Evolutionary conservation across 1,140 invertebrate species (phyloP), one percentile per base, ranked within the genome.

Genomic region (Batillaria attramentaria): DNA sequence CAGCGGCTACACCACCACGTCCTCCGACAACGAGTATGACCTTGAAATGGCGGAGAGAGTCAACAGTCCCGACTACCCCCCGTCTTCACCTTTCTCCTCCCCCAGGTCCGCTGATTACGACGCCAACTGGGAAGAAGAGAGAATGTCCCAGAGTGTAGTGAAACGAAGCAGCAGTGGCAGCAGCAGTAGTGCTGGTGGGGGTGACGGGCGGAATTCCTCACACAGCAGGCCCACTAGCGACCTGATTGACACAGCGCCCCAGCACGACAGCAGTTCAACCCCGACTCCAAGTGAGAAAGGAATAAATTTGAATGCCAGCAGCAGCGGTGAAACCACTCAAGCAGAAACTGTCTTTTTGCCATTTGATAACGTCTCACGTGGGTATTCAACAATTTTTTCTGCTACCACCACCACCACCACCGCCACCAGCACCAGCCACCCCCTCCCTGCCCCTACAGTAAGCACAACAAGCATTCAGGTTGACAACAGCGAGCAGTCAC

Each of bases 11-110:
- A 28, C 73, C 37, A 75, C 73, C 73, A 75, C 54, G 33, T 75
- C 73, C 1, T 75, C 73, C 39, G 73, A 75, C 57, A 75, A 75
- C 57, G 73, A 75, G 57, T 75, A 75, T 39, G 73, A 75, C 73
- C 31, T 75, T 50, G 73, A 62, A 42, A 13, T 42, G 28, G 73
- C 73, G 16, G 73, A 75, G 37, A 57, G 54, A 10, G 62, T 75
- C 54, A 75, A 75, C 54, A 75, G 73, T 37, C 73, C 73, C 1
- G 73, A 65, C 20, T 75, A 62, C 57, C n/a, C 20, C 39, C 50
- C 68, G n/a, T n/a, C 68, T 28, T 70, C 68, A n/a, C 68, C 41
- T 5, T 46, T 70, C 68, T 24, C 68, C 24, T 2, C 41, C 18
- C 37, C 68, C 20, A 24, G 41, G 39, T 24, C 68, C 39, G 8